Evolutionary conservation across 2,113 vertebrate genomes (phyloP).

Genomic region (Ivindomyrus marchei): DNA sequence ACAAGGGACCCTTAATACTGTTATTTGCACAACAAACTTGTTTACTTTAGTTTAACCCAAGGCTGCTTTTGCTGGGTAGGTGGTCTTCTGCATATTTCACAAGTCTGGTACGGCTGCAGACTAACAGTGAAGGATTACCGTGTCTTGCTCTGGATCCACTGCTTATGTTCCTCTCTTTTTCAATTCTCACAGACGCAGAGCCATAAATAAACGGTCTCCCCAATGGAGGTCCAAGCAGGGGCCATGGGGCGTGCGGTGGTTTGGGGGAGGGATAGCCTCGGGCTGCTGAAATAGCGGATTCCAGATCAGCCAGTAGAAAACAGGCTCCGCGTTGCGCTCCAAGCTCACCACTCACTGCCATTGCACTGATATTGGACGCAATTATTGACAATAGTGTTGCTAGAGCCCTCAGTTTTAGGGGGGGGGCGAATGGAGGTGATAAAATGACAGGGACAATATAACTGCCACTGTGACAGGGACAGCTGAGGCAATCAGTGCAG

Average conservation of each 20-base stretch:
- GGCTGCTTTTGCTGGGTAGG: constrained; percentile 1
- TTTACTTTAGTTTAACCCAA: not conserved
- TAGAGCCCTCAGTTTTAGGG: not conserved
- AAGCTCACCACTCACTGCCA: not conserved
- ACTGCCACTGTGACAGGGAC: not conserved
- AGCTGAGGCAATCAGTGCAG: not conserved
- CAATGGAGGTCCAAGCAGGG: not conserved
- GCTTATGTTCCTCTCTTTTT: not conserved
- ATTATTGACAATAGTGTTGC: not conserved
- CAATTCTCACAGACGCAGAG: not conserved
- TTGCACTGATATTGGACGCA: not conserved
- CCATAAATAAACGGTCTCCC: constrained; percentile 1
- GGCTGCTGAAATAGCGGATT: not conserved
- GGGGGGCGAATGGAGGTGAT: not conserved
- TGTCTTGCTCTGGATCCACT: not conserved
- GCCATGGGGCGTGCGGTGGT: not conserved
- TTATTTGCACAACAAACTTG: not conserved
- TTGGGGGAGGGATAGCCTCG: not conserved
- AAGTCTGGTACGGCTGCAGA: not conserved
- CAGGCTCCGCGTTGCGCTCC: not conserved
- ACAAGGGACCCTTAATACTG: not conserved
- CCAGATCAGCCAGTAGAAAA: not conserved
- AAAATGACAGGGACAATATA: not conserved
- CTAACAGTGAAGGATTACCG: not conserved
- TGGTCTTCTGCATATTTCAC: constrained; percentile 15